Percentiles rank a stretch among this genome's conserved stretches.
Conservation (phyloP, 2,888 invertebrate species). For the Euplagia quadripunctaria region DNA sequence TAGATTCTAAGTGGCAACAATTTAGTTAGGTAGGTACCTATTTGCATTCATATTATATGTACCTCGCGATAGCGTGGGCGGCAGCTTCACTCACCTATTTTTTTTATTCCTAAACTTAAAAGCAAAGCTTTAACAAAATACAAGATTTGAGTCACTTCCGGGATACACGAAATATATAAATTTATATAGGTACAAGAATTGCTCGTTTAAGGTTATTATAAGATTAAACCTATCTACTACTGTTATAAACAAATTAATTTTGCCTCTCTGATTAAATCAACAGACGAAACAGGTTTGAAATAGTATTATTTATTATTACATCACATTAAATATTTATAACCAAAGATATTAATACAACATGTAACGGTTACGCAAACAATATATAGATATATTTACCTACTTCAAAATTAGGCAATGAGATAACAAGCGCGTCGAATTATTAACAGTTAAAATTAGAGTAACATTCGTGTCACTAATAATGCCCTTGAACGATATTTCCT, state of each 20-base stretch:
- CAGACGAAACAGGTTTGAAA: background rate
- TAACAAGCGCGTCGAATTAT: conserved; percentile 48
- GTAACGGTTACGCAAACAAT: conserved; percentile 21
- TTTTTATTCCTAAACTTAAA: no score
- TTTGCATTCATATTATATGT: background rate
- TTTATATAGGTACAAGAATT: background rate
- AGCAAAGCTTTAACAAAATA: no score
- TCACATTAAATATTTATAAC: background rate
- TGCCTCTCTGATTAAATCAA: background rate
- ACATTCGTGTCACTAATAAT: conserved; percentile 26
- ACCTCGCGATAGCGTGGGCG: conserved; percentile 1
- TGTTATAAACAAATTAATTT: background rate
- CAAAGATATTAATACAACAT: conserved; percentile 1
- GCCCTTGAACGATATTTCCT: conserved; percentile 37
- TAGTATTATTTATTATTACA: background rate
- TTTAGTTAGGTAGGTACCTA: conserved; percentile 25
- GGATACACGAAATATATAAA: background rate
- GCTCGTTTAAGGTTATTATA: background rate
- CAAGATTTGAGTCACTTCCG: background rate
- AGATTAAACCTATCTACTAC: background rate
- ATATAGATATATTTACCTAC: conserved; percentile 52
- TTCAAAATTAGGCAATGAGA: conserved; percentile 63
- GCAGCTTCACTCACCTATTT: no score
- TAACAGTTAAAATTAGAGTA: conserved; percentile 34
- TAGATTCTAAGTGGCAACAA: conserved; percentile 51